phyloP scores from a whole-genome alignment of 2,113 vertebrate species.

The Fukomys damarensis region DNA sequence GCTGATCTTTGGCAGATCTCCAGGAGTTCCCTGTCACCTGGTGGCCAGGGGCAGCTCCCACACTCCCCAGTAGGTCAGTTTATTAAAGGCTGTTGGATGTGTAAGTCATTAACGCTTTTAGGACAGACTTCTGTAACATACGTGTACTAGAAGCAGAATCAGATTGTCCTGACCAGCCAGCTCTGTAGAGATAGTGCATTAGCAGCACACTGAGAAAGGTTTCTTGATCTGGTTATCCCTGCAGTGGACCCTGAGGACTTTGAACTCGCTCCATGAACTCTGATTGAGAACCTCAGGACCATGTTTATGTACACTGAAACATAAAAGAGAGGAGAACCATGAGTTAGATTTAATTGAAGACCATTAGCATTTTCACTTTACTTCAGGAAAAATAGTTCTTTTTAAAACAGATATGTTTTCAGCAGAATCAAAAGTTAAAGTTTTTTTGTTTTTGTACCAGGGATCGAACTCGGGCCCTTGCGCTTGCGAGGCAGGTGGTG shows the following conservation, averaged over 20 bases:
- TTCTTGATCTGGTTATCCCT: background rate
- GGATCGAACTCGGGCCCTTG: too few relatives aligned
- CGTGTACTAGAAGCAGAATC: background rate
- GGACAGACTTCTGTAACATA: background rate
- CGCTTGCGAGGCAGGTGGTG: too few relatives aligned
- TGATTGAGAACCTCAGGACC: background rate
- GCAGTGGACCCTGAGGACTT: background rate
- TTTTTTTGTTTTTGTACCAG: too few relatives aligned
- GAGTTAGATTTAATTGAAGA: background rate
- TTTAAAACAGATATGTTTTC: background rate
- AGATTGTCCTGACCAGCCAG: rapidly evolving
- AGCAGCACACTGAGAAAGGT: background rate
- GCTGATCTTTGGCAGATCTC: background rate
- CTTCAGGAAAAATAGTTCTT: background rate
- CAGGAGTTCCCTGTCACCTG: background rate
- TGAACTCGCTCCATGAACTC: background rate
- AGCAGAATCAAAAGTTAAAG: background rate
- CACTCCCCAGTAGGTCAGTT: too few relatives aligned
- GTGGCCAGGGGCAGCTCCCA: background rate
- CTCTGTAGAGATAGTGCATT: rapidly evolving
- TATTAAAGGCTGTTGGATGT: background rate
- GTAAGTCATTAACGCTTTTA: background rate
- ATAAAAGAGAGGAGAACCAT: background rate
- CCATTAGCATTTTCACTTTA: background rate
- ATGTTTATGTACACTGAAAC: background rate